Evolutionary conservation across 1,140 invertebrate genomes (phyloP).

Genomic region (Charaxes varanes): DNA sequence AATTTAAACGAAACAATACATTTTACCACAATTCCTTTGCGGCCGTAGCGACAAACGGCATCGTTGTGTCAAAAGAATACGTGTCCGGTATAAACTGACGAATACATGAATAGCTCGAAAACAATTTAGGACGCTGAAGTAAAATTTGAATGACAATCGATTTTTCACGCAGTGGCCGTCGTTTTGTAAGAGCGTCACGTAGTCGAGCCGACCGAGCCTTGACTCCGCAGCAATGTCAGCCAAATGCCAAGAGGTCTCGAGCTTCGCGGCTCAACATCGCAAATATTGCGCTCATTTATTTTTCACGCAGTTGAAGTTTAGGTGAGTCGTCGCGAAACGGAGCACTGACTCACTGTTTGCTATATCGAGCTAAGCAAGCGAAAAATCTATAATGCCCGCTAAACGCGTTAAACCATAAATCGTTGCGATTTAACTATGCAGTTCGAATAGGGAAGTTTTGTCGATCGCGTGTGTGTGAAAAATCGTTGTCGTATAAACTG

Average conservation of each 20-base stretch:
- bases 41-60: constrained; percentile 10
- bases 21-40: constrained; percentile 1
- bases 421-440: no score
- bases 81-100: constrained; percentile 12
- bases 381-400: no score
- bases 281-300: constrained; percentile 14
- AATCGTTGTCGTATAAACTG: no score
- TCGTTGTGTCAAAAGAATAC: constrained; percentile 7
- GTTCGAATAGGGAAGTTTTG: no score
- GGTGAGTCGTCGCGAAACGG: neutral
- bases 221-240: constrained; percentile 43
- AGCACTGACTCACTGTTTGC: neutral
- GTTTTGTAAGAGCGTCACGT: constrained; percentile 36
- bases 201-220: constrained; percentile 32
- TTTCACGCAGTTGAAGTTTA: constrained; percentile 1
- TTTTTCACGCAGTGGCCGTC: constrained; percentile 21
- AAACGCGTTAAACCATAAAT: no score
- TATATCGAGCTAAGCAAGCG: no score
- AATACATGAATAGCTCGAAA: constrained; percentile 21
- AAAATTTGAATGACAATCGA: constrained; percentile 28
- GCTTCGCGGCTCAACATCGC: constrained; percentile 9
- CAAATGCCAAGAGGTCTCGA: constrained; percentile 40
- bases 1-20: no score
- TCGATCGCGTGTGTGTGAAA: no score
- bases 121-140: constrained; percentile 17